These are phyloP conservation scores for Scrobipalpa costella DNA, from an alignment of 2,888 invertebrate species.

Conservation along the genomic window DNA sequence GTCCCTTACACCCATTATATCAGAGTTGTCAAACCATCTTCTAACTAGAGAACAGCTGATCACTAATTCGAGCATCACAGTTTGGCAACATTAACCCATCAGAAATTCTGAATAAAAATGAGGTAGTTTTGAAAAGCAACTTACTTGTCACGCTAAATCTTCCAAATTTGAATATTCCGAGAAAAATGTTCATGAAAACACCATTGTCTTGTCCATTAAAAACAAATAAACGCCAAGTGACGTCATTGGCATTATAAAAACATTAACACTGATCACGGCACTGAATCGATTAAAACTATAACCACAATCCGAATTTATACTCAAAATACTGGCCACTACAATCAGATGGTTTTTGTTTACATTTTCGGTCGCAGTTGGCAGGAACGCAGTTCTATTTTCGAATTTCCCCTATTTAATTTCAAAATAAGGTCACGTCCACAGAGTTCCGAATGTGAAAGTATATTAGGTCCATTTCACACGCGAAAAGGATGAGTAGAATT, in stretches of 20 bases:
- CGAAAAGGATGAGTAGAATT: constrained; percentile 62
- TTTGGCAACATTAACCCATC: too few species aligned
- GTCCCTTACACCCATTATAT: too few species aligned
- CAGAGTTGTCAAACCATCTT: too few species aligned
- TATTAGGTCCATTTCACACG: constrained; percentile 76
- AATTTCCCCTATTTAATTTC: constrained; percentile 31
- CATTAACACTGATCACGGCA: constrained; percentile 21
- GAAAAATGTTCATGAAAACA: constrained; percentile 14
- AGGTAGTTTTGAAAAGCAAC: neutral
- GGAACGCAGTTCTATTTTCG: constrained; percentile 43
- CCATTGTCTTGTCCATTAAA: constrained; percentile 17
- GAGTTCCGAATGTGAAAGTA: constrained; percentile 63
- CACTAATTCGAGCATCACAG: too few species aligned
- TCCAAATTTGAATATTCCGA: constrained; percentile 13
- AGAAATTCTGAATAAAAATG: neutral
- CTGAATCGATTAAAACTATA: constrained; percentile 12
- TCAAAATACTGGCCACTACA: constrained; percentile 13
- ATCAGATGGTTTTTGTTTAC: constrained; percentile 54
- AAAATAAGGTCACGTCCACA: constrained; percentile 31
- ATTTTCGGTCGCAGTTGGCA: constrained; percentile 30
- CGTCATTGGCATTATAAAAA: constrained; percentile 22
- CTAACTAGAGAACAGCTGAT: too few species aligned
- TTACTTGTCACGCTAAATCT: neutral
- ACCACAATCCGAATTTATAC: neutral
- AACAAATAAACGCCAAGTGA: constrained; percentile 8